Base-by-base conservation (phyloP, 2,113 vertebrate genomes). In the Tylochromis polylepis region DNA sequence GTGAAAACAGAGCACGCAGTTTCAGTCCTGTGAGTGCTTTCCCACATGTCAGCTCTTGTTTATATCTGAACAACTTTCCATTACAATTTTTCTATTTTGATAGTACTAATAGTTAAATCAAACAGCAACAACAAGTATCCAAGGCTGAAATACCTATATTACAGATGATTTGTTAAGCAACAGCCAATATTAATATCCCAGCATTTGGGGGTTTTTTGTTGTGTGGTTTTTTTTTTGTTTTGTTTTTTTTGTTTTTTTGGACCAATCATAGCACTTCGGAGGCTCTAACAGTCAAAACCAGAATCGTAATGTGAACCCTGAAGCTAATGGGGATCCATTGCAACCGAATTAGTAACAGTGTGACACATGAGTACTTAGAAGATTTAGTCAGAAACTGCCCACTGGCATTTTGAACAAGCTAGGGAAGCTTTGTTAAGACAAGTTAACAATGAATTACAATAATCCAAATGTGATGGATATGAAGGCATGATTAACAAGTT, bases 121-220 rank as follows among this genome's bases (percentile, higher is more conserved):
- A 9, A 53, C 49, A 0, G 6, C 15, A 20, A 51, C 24, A 75
- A 75, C 43, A 49, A 29, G 16, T 20, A 18, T 5, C 22, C 24
- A 77, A 77, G 12, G 70, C 43, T 0, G 0, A 2, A 20, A 51
- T 51, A 51, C 29, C 46, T 31, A 6, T n/a, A 51, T 11, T 51
- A 51, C 46, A 77, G 27, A 1, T 2, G 27, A 77, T 77, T 31
- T 8, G 43, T 75, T 49, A 27, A 75, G 43, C 4, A 75, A 7
- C 24, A 49, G 7, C 9, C 24, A 11, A 8, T 6, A 46, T 72
- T 27, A 31, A 29, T 9, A 75, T 29, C 9, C 24, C 5, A 5
- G 15, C 43, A 20, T 49, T 0, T n/a, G n/a, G n/a, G n/a, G n/a
- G n/a, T n/a, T n/a, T n/a, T n/a, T n/a, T n/a, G n/a, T n/a, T n/a